Evolutionary conservation across 2,797 vertebrate species (phyloP).

Genomic region (Phaenicophaeus curvirostris): DNA sequence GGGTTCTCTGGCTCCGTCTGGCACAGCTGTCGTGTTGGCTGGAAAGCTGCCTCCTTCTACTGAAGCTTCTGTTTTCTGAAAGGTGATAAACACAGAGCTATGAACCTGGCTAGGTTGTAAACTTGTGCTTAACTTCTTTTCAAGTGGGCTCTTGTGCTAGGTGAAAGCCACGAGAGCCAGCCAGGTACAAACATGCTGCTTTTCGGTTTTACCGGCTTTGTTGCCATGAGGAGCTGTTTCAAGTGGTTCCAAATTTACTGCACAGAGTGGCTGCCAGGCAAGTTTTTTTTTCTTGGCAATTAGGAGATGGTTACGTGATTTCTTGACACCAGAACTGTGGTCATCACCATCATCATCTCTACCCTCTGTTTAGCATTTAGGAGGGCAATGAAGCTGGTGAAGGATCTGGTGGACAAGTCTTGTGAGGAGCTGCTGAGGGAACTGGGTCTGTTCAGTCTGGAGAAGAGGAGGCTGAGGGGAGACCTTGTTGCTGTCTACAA

Average conservation of each 20-base stretch:
- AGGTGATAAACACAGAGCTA: neutral
- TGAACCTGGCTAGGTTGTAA: neutral
- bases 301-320: rapidly evolving
- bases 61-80: rapidly evolving
- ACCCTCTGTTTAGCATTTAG: neutral
- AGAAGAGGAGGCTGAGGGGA: no score
- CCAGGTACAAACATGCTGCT: neutral
- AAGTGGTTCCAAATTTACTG: neutral
- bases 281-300: neutral
- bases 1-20: rapidly evolving
- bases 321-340: rapidly evolving
- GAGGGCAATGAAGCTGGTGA: no score
- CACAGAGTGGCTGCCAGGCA: neutral
- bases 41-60: neutral
- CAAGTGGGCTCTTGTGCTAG: neutral
- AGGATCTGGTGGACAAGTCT: no score
- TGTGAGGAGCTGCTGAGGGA: no score
- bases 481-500: no score
- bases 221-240: neutral
- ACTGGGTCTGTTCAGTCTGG: no score
- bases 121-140: neutral
- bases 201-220: neutral
- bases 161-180: neutral
- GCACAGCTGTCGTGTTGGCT: neutral
- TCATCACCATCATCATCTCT: rapidly evolving